phyloP scores from a whole-genome alignment of 2,888 invertebrate species.

The Busseola fusca region DNA sequence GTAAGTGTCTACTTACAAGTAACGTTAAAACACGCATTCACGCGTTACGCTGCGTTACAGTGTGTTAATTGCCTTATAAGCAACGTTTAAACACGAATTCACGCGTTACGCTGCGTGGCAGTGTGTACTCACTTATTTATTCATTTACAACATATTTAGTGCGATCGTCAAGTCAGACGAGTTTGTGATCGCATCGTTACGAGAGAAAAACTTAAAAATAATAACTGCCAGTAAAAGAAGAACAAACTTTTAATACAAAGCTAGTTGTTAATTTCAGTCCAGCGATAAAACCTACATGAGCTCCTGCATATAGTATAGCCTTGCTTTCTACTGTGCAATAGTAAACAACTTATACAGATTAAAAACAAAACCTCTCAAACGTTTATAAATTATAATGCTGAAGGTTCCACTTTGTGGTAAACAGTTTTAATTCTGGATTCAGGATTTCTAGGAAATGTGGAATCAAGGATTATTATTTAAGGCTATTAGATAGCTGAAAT shows the following conservation, averaged over 20 bases:
- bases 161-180: too few species aligned
- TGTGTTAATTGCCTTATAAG: too few species aligned
- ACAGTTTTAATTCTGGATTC: constrained; percentile 33
- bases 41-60: too few species aligned
- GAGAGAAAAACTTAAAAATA: background rate
- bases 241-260: background rate
- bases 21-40: too few species aligned
- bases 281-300: constrained; percentile 21
- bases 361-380: constrained; percentile 39
- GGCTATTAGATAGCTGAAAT: background rate
- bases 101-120: too few species aligned
- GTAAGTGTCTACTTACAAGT: too few species aligned
- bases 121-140: too few species aligned
- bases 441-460: constrained; percentile 28
- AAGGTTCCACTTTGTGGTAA: constrained; percentile 31
- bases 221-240: background rate
- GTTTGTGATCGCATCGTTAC: background rate
- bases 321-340: constrained; percentile 62
- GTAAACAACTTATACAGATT: constrained; percentile 53
- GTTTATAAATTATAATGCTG: constrained; percentile 41
- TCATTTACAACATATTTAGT: background rate
- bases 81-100: too few species aligned
- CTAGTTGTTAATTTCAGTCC: constrained; percentile 3
- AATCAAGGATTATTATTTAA: constrained; percentile 11
- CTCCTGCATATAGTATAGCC: constrained; percentile 40